Conservation (phyloP, 2,888 invertebrate genomes). For the Drosophila picticornis region DNA sequence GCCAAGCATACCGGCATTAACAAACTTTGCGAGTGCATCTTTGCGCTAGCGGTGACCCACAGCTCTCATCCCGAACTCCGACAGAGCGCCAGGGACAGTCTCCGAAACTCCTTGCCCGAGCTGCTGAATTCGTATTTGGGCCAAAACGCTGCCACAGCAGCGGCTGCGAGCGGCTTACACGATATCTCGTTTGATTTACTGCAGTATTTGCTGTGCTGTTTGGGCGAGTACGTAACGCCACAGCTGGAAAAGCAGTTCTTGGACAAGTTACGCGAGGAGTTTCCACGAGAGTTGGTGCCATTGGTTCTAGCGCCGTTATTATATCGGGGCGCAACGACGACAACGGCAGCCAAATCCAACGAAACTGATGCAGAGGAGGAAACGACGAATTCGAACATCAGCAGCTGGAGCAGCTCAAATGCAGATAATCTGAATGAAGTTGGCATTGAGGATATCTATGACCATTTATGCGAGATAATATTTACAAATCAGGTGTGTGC, state of each 20-base stretch:
- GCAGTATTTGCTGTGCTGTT: conserved; percentile 90
- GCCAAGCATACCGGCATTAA: conserved; percentile 94
- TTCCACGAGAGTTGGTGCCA: conserved; percentile 94
- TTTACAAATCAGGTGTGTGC: conserved; percentile 75
- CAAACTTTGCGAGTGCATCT: conserved; percentile 95
- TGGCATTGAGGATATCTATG: conserved; percentile 84
- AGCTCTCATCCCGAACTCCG: conserved; percentile 92
- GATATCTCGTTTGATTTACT: conserved; percentile 96
- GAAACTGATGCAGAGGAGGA: conserved; percentile 75
- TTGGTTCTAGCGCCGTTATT: conserved; percentile 95
- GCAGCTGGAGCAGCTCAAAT: conserved; percentile 89
- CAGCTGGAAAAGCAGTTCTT: conserved; percentile 87
- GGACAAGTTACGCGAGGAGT: conserved; percentile 92
- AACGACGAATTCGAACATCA: conserved; percentile 51
- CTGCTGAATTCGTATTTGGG: conserved; percentile 95
- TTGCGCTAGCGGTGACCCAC: conserved; percentile 93
- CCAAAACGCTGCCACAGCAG: conserved; percentile 87
- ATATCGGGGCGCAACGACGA: conserved; percentile 86
- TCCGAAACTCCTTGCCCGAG: conserved; percentile 93
- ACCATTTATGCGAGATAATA: conserved; percentile 83
- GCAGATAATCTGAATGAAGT: conserved; percentile 84
- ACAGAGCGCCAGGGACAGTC: conserved; percentile 90
- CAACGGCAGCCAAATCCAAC: conserved; percentile 49
- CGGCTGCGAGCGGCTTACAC: conserved; percentile 88
- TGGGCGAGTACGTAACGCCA: conserved; percentile 85